These are phyloP conservation scores for Toxotes lorentzi DNA, from an alignment of 2,797 vertebrate species.

Conservation along the genomic window DNA sequence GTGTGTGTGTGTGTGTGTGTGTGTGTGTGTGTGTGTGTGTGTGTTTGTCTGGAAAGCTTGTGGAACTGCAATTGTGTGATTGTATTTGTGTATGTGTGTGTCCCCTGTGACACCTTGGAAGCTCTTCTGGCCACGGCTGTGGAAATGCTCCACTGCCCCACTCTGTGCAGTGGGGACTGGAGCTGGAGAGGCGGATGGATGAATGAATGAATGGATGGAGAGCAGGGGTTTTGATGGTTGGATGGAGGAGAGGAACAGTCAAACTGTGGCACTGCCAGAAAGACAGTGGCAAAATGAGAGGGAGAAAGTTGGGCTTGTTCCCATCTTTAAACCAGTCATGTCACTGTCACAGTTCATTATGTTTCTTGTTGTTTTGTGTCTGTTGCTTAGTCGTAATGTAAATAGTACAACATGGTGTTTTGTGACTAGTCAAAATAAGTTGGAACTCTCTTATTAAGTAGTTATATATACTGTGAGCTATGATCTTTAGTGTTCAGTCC, in stretches of 20 bases:
- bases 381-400: not conserved
- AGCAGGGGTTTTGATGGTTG: conserved; percentile 46
- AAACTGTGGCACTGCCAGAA: conserved; percentile 45
- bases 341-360: conserved; percentile 35
- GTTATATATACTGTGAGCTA: not conserved
- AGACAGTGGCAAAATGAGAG: conserved; percentile 45
- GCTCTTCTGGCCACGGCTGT: conserved; percentile 74
- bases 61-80: conserved; percentile 50
- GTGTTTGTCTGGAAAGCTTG: conserved; percentile 64
- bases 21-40: not conserved
- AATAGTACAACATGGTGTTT: not conserved
- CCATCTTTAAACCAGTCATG: conserved; percentile 52
- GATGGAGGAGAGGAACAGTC: conserved; percentile 61
- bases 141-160: conserved; percentile 78
- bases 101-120: conserved; percentile 68
- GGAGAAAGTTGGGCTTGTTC: conserved; percentile 56
- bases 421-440: not conserved
- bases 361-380: not conserved
- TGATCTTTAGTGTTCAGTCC: not conserved
- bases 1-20: conserved; percentile 44
- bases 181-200: conserved; percentile 41
- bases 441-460: not conserved
- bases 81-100: conserved; percentile 43
- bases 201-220: not conserved
- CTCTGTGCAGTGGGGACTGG: conserved; percentile 61